These are phyloP conservation scores for Drosophila ezoana DNA, from an alignment of 2,888 invertebrate species.

Conservation along the genomic window DNA sequence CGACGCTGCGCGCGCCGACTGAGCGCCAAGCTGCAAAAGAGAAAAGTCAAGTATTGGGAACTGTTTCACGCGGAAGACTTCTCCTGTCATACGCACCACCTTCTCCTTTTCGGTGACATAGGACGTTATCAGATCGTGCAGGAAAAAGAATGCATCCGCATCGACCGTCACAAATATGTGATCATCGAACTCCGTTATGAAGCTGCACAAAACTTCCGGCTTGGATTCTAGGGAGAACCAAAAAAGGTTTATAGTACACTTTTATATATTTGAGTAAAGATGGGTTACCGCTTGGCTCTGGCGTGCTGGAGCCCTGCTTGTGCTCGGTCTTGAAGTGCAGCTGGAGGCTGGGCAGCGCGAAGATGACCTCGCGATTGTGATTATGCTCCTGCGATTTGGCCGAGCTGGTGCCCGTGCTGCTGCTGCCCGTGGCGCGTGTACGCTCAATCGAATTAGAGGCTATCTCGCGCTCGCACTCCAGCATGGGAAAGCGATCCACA, in stretches of 20 bases:
- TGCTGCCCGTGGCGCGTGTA: conserved; percentile 85
- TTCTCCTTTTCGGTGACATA: conserved; percentile 97
- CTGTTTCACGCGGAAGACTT: background rate
- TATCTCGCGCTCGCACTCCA: conserved; percentile 91
- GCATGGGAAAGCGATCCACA: conserved; percentile 95
- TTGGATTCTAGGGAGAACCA: conserved; percentile 87
- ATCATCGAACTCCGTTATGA: conserved; percentile 99
- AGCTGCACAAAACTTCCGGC: conserved; percentile 97
- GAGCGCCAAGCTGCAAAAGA: conserved; percentile 79
- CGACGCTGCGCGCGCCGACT: conserved; percentile 83
- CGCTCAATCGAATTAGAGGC: conserved; percentile 87
- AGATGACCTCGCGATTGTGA: conserved; percentile 97
- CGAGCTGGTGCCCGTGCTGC: conserved; percentile 85
- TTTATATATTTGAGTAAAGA: background rate
- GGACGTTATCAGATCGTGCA: conserved; percentile 98
- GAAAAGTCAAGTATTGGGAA: background rate
- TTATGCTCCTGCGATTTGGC: conserved; percentile 91
- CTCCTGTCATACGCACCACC: conserved; percentile 86
- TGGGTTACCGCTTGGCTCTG: conserved; percentile 87
- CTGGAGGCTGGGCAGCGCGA: conserved; percentile 96
- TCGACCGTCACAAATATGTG: conserved; percentile 99
- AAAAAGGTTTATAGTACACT: background rate
- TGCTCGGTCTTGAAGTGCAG: conserved; percentile 97
- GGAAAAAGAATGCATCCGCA: conserved; percentile 98
- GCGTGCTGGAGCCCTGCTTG: conserved; percentile 90